Conservation (phyloP, 2,797 vertebrate genomes). For the Corythornis leucogaster region DNA sequence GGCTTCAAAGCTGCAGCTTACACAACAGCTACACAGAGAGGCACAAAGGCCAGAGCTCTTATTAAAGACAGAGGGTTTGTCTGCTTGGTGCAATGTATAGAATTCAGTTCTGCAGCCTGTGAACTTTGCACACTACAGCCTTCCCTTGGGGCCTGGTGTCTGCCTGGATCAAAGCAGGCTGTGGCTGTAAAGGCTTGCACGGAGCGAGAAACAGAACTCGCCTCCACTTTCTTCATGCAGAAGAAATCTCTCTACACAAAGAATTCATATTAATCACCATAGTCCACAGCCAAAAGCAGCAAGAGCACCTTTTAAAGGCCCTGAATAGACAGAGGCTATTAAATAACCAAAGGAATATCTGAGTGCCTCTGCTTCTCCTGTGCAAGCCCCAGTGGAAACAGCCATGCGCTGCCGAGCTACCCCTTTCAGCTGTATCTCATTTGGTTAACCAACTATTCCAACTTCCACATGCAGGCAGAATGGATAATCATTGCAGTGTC, state of each 20-base stretch:
- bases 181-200: background rate
- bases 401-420: background rate
- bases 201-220: background rate
- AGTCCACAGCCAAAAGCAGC: conserved; percentile 26
- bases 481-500: background rate
- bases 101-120: background rate
- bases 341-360: background rate
- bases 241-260: conserved; percentile 16
- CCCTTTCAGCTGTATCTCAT: background rate
- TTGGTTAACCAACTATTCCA: background rate
- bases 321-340: conserved; percentile 10
- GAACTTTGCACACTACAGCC: background rate
- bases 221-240: conserved; percentile 3
- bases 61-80: conserved; percentile 13
- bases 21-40: background rate
- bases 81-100: background rate
- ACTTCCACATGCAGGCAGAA: background rate
- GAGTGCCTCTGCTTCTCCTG: background rate
- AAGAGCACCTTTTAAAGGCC: conserved; percentile 43
- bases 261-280: conserved; percentile 26
- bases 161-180: conserved; percentile 18
- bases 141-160: background rate
- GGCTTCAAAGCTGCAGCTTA: background rate
- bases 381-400: background rate
- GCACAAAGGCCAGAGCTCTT: conserved; percentile 9